Conservation (phyloP, 53 echinoderm and acorn worm species). For the Patiria pectinifera region DNA sequence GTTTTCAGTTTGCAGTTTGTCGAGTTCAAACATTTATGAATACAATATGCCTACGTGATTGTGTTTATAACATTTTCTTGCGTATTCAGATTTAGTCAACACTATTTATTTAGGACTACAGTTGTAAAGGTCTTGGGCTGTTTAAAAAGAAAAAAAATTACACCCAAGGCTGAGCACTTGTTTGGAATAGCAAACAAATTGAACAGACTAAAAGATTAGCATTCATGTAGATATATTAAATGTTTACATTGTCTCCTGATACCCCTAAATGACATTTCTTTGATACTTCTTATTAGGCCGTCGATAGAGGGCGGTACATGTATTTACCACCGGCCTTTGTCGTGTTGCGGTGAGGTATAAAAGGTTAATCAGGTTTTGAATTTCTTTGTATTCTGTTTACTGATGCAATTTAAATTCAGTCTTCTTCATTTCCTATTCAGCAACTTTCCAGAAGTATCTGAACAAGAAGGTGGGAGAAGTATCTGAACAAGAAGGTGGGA, state of each 20-base stretch:
- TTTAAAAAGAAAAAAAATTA: no score
- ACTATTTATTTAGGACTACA: no score
- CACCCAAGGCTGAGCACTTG: no score
- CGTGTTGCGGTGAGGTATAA: background rate
- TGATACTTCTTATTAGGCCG: background rate
- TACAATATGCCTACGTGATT: background rate
- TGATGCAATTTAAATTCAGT: no score
- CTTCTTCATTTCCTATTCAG: background rate
- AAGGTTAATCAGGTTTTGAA: background rate
- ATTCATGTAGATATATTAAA: background rate
- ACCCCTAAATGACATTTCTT: background rate
- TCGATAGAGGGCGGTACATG: conserved; percentile 5
- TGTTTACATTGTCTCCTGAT: background rate
- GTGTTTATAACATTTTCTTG: background rate
- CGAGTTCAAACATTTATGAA: background rate
- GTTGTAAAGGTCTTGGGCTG: no score
- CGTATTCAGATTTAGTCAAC: no score
- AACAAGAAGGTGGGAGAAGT: no score
- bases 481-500: no score
- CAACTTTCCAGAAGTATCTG: no score
- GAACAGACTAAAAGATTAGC: background rate
- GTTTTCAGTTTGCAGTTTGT: background rate
- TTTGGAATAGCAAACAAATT: background rate
- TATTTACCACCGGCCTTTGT: background rate
- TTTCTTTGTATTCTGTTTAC: background rate